phyloP scores from a whole-genome alignment of 2,113 vertebrate species.

The Cinclus mexicanus region DNA sequence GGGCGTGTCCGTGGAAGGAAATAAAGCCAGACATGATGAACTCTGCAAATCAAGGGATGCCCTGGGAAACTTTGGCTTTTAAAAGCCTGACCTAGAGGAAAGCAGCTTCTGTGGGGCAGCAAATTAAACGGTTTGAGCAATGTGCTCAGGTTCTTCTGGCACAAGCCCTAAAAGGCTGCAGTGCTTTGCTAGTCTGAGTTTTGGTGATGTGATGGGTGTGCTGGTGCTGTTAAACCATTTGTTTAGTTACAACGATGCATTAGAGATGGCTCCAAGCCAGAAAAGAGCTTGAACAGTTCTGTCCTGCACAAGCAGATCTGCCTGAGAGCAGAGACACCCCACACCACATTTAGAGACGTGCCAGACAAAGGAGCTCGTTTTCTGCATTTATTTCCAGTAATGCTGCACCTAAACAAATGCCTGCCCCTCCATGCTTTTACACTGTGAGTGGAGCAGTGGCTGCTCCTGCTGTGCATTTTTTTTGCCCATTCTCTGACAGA shows the following conservation, averaged over 20 bases:
- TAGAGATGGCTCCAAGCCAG: background rate
- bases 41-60: background rate
- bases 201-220: background rate
- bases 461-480: background rate
- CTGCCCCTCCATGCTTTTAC: background rate
- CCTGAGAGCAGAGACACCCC: background rate
- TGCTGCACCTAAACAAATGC: background rate
- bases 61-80: background rate
- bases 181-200: background rate
- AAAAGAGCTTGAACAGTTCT: background rate
- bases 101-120: background rate
- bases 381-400: background rate
- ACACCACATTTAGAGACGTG: accelerated
- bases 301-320: background rate
- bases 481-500: background rate
- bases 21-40: background rate
- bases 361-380: background rate
- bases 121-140: background rate
- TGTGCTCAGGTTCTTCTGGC: background rate
- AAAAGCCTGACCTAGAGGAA: background rate
- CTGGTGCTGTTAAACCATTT: background rate
- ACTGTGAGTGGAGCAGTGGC: background rate
- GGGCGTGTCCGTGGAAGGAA: background rate
- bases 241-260: background rate
- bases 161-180: background rate